Conservation (phyloP, 2,888 invertebrate genomes). For the Seladonia tumulorum region DNA sequence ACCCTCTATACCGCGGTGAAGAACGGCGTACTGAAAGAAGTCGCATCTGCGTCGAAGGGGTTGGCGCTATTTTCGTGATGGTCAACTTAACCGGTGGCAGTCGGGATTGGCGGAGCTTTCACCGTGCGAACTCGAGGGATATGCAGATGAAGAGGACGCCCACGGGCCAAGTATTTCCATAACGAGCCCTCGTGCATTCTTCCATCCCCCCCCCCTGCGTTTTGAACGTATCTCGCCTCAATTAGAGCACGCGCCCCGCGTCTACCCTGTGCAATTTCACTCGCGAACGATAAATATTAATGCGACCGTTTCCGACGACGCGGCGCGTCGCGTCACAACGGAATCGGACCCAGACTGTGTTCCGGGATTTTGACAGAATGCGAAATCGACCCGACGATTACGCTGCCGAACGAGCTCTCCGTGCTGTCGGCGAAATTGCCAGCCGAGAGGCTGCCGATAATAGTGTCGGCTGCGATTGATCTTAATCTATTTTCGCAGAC, state of each 20-base stretch:
- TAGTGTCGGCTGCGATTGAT: neutral
- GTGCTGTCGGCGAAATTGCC: neutral
- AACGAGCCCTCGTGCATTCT: slow-evolving; percentile 36
- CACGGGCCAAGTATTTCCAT: slow-evolving; percentile 58
- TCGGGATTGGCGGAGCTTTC: slow-evolving; percentile 60
- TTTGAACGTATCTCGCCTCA: slow-evolving; percentile 4
- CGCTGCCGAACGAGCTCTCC: neutral
- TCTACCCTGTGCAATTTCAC: neutral
- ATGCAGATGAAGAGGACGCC: slow-evolving; percentile 54
- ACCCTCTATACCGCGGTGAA: slow-evolving; percentile 36
- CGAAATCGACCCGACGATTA: neutral
- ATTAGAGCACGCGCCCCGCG: neutral
- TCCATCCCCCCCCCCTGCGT: neutral
- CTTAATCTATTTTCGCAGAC: neutral
- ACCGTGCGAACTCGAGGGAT: slow-evolving; percentile 44
- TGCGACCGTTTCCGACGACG: neutral
- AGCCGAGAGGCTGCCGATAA: neutral
- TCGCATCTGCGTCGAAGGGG: slow-evolving; percentile 41
- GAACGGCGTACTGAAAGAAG: slow-evolving; percentile 54
- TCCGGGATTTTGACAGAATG: neutral
- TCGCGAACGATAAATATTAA: slow-evolving; percentile 7
- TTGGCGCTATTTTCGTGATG: slow-evolving; percentile 58
- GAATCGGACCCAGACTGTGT: neutral
- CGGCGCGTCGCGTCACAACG: neutral
- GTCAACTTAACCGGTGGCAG: slow-evolving; percentile 54